phyloP scores from a whole-genome alignment of 2,113 vertebrate species.

The Chascanopsetta lugubris region DNA sequence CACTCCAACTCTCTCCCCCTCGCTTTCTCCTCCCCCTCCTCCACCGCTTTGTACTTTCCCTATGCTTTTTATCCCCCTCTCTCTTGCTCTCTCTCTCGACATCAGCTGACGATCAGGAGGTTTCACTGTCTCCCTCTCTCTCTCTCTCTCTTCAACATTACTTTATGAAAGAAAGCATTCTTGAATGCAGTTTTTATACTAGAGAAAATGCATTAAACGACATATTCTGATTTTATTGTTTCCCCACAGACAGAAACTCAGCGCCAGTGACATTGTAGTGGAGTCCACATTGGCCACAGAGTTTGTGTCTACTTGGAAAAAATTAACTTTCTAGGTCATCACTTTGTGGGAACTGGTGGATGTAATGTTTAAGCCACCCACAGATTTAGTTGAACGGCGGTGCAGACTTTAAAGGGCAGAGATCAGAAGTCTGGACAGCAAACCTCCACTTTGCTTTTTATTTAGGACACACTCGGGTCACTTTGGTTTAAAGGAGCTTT shows the following conservation, averaged over 20 bases:
- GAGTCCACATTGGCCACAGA: slow-evolving; percentile 12
- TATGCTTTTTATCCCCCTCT: slow-evolving; percentile 31
- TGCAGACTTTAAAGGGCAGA: slow-evolving; percentile 22
- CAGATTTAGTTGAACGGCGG: slow-evolving; percentile 26
- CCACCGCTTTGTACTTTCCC: slow-evolving; percentile 12
- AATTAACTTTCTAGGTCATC: slow-evolving; percentile 81
- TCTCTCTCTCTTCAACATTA: slow-evolving; percentile 3
- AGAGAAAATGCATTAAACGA: slow-evolving; percentile 29
- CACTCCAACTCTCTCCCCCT: slow-evolving; percentile 42
- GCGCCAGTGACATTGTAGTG: slow-evolving; percentile 1
- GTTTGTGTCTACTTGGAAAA: slow-evolving; percentile 58
- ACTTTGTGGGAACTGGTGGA: slow-evolving; percentile 60
- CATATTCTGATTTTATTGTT: slow-evolving; percentile 5
- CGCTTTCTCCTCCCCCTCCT: slow-evolving; percentile 25
- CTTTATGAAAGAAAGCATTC: slow-evolving; percentile 7
- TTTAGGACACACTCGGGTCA: slow-evolving; percentile 13
- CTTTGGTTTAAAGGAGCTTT: slow-evolving; percentile 18
- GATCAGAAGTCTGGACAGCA: slow-evolving; percentile 43
- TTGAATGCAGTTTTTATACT: slow-evolving; percentile 14
- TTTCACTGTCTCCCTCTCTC: slow-evolving; percentile 44
- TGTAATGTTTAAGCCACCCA: slow-evolving; percentile 57
- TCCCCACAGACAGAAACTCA: slow-evolving; percentile 7
- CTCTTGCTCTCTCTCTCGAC: neutral
- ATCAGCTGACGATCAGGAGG: slow-evolving; percentile 83
- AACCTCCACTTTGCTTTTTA: slow-evolving; percentile 11